A percentile compares a stretch with the other conserved stretches of the same genome.
Evolutionary conservation across 2,888 invertebrate species (phyloP).

Genomic region (Lithophane socia): DNA sequence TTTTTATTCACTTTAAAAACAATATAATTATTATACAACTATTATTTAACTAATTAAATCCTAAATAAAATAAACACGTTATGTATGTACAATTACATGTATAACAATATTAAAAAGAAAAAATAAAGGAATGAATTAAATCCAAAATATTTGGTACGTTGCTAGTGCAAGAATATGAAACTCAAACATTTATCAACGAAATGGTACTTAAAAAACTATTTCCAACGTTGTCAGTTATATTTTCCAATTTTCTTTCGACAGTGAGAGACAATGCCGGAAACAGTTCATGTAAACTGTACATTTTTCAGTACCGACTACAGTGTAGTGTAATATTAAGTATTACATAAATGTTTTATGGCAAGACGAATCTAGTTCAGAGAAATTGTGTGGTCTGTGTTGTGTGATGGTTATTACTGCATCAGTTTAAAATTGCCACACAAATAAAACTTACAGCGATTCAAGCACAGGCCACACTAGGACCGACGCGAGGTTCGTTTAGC

Average conservation of each 20-base stretch:
- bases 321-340: not conserved
- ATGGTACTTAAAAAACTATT: conserved; percentile 14
- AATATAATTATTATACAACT: too few relatives aligned
- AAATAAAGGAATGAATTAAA: too few relatives aligned
- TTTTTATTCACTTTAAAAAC: too few relatives aligned
- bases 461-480: too few relatives aligned
- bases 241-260: conserved; percentile 38
- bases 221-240: conserved; percentile 1
- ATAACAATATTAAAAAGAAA: too few relatives aligned
- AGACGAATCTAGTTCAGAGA: not conserved
- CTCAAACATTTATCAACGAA: not conserved
- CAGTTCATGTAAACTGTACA: conserved; percentile 7
- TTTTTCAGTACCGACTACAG: conserved; percentile 23
- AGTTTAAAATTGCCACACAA: not conserved
- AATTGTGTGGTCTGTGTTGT: not conserved
- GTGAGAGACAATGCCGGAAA: not conserved
- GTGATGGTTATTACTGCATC: not conserved
- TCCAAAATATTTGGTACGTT: too few relatives aligned
- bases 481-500: too few relatives aligned
- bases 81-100: too few relatives aligned
- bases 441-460: too few relatives aligned
- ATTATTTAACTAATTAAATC: too few relatives aligned
- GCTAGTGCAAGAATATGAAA: too few relatives aligned
- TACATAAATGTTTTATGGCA: conserved; percentile 17
- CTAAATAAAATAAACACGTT: too few relatives aligned